phyloP scores from a whole-genome alignment of 2,113 vertebrate genomes.

The Pantherophis guttatus region DNA sequence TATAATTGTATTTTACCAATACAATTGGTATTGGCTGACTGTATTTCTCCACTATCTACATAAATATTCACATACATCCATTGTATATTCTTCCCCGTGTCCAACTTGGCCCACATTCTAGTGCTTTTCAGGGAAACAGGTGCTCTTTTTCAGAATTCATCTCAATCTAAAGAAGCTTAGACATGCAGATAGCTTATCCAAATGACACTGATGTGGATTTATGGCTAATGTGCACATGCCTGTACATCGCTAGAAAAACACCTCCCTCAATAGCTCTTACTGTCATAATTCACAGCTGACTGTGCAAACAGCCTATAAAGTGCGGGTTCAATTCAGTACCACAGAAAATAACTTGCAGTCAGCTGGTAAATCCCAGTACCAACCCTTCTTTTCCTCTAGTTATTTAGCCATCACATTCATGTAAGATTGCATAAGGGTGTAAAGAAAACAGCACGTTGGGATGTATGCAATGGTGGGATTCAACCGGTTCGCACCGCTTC shows the following conservation, averaged over 20 bases:
- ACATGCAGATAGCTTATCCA: neutral
- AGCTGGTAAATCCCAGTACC: neutral
- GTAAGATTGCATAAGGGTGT: neutral
- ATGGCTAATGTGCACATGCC: neutral
- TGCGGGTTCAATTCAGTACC: neutral
- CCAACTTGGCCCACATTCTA: neutral
- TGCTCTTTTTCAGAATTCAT: neutral
- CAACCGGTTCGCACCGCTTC: too few species aligned
- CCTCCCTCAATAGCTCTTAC: neutral
- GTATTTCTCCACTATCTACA: neutral
- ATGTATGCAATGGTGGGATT: neutral
- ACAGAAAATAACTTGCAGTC: neutral
- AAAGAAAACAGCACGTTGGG: neutral
- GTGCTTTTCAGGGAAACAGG: neutral
- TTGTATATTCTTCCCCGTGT: neutral
- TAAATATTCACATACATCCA: neutral
- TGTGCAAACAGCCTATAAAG: neutral
- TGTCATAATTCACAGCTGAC: neutral
- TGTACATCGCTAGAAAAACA: neutral
- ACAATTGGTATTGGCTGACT: neutral
- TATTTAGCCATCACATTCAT: neutral
- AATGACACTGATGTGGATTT: conserved; percentile 1
- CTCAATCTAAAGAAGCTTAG: neutral
- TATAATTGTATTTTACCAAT: neutral
- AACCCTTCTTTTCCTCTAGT: neutral